phyloP scores from a whole-genome alignment of 2,113 vertebrate genomes.

The Aphelocoma coerulescens region DNA sequence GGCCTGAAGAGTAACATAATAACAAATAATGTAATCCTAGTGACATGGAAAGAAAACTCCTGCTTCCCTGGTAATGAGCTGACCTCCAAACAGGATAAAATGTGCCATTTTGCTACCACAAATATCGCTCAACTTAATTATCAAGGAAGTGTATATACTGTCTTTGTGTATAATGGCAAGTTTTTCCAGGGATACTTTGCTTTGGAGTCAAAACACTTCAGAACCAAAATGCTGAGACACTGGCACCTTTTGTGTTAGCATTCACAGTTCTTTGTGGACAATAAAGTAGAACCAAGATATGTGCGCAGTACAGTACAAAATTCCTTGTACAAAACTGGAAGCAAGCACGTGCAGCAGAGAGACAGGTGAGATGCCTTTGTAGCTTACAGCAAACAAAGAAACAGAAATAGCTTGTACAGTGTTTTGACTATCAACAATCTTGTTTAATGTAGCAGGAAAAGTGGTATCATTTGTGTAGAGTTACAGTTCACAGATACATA shows the following conservation, averaged over 20 bases:
- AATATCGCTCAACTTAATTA: not conserved
- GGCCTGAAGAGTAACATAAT: not conserved
- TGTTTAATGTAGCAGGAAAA: not conserved
- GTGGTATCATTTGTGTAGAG: not conserved
- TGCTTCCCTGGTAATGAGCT: not conserved
- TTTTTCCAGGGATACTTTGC: not conserved
- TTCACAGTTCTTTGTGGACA: not conserved
- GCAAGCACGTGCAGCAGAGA: fast-evolving
- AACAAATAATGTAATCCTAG: not conserved
- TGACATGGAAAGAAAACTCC: not conserved
- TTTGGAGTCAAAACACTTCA: not conserved
- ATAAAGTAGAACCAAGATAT: not conserved
- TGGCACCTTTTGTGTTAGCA: not conserved
- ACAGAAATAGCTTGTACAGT: not conserved
- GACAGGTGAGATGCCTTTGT: not conserved
- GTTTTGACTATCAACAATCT: constrained; percentile 41
- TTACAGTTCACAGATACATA: not conserved
- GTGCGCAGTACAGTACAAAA: not conserved
- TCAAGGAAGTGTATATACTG: not conserved
- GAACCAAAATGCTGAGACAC: not conserved
- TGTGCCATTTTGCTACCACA: not conserved
- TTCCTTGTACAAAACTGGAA: not conserved
- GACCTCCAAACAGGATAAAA: not conserved
- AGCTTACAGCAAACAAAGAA: constrained; percentile 35
- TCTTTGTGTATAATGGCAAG: not conserved